Base-by-base conservation (phyloP, 2,113 vertebrate species). In the Anhinga rufa region DNA sequence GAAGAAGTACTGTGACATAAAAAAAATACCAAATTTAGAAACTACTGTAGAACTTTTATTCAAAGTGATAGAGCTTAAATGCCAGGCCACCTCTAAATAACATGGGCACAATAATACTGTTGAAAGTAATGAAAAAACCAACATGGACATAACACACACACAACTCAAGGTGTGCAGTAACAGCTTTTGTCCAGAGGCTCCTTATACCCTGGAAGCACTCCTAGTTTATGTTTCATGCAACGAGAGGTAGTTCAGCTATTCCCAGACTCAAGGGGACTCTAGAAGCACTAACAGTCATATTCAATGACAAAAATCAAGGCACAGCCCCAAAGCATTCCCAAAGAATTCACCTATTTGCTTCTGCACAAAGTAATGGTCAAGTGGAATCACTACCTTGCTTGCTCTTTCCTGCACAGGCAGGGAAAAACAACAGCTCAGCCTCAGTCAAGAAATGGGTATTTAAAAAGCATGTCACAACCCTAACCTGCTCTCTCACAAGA, bases 341-440 rank as follows among this genome's bases (percentile, higher is more conserved):
- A 61, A 51, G n/a, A 57, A 88, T 34, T 75, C 9, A 55, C 17
- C 42, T 32, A 20, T 34, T 54, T 71, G 61, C 48, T 68, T 25
- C 38, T 60, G n/a, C n/a, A 44, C 16, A 52, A 71, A 62, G 16
- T 14, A 46, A 70, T 0, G 0, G 19, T 36, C 21, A 66, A 51
- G n/a, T 34, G 16, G 51, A 54, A 68, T n/a, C 4, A 0, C 17
- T 29, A 32, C 42, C 26, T 31, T 40, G 15, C 26, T 91, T 7
- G 0, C 1, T 2, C 8, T 26, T 71, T 60, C 32, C 46, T 16
- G 4, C 3, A 0, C 14, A 46, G 0, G 2, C 2, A 3, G 14
- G 25, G 44, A 71, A 9, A 86, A 28, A 60, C 29, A 17, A 79
- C 8, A 86, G 51, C 3, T 13, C 10, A 66, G 19, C 29, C 29